Base-by-base conservation (phyloP, 2,797 vertebrate species). In the Pantherophis alleghaniensis region DNA sequence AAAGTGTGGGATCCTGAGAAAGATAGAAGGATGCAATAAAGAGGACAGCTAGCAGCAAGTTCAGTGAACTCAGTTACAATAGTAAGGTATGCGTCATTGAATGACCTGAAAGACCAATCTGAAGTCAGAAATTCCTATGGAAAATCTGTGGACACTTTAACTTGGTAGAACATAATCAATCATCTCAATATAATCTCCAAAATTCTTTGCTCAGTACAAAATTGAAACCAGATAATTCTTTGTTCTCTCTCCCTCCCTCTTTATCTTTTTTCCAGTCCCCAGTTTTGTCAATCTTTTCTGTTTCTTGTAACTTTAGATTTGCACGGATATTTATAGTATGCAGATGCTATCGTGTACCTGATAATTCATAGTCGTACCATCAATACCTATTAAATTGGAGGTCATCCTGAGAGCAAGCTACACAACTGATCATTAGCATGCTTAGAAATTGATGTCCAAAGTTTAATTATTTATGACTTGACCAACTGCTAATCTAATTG, bases 401-500 rank as follows among this genome's bases (percentile, higher is more conserved):
- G 42, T 53, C 24, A 63, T 89, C 32, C 53, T 42, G 57, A 63
- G 53, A 88, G 42, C 47, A 91, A 95, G 90, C 13, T 24, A 37
- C 88, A 60, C 32, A 90, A 83, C 26, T 91, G 51, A 88, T 91
- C 66, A 0, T 63, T 37, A 61, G 86, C 37, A 89, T 89, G 24
- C 12, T 63, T 95, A 69, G 16, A 51, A 83, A 32, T 59, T 93
- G 92, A 90, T 94, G 28, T 32, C 18, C 93, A 92, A 91, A 92
- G 61, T 4, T 0, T 53, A 86, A 91, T 32, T 0, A 4, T 10
- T 94, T 88, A 55, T 94, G 93, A 94, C 91, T 95, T 95, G 14
- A 92, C 93, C 94, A 94, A 94, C 92, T 91, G 28, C 74, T 96
- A 93, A 95, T 94, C 95, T 95, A 95, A 96, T 96, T 96, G 96